These are phyloP conservation scores for Lacanobia wlatinum DNA, from an alignment of 2,888 invertebrate genomes.

Conservation along the genomic window DNA sequence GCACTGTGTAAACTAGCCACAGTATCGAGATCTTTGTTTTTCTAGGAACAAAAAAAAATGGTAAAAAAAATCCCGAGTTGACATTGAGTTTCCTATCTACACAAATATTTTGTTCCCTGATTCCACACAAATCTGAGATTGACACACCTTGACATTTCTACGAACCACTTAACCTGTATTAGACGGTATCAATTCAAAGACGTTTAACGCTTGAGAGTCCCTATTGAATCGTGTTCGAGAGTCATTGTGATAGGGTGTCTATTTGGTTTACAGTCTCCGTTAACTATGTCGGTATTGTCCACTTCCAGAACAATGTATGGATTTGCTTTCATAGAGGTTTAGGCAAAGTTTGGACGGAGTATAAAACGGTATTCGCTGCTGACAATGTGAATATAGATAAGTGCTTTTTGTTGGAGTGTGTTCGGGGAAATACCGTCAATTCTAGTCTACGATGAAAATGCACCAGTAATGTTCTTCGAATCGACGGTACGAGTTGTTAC, in stretches of 20 bases:
- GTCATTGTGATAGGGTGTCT: conserved; percentile 19
- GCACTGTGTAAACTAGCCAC: too few relatives aligned
- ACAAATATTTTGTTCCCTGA: neutral
- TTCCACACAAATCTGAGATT: conserved; percentile 13
- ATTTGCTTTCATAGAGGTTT: neutral
- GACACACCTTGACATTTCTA: conserved; percentile 12
- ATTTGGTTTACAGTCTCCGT: neutral
- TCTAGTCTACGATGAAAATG: neutral
- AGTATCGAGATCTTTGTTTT: too few relatives aligned
- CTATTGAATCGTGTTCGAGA: conserved; percentile 22
- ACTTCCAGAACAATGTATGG: neutral
- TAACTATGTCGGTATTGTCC: conserved; percentile 13
- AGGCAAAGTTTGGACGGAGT: neutral
- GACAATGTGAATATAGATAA: neutral
- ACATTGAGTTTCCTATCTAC: neutral
- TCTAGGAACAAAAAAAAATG: too few relatives aligned
- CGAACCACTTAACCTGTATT: conserved; percentile 20
- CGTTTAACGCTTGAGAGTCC: conserved; percentile 8
- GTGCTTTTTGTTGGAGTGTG: neutral
- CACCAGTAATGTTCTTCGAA: neutral
- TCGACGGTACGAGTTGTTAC: too few relatives aligned
- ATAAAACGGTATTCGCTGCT: neutral
- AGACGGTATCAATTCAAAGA: conserved; percentile 22
- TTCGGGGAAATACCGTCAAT: neutral
- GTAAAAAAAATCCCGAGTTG: too few relatives aligned